Base-by-base conservation (phyloP, 2,888 invertebrate species). In the Cephus runcator region DNA sequence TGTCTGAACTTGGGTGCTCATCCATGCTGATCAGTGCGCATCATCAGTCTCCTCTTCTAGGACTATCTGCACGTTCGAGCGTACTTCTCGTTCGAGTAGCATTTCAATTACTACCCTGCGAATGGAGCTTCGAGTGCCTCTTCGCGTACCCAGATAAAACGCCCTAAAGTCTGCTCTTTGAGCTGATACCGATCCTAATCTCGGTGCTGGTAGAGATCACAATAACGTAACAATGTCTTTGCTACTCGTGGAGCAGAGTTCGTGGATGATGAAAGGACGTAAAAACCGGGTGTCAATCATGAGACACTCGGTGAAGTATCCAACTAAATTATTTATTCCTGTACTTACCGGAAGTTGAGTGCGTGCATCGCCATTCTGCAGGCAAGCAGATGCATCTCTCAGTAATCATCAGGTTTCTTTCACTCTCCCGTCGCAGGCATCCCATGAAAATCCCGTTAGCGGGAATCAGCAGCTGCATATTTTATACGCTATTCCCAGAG, bases 71-170 rank as follows among this genome's bases (percentile, higher is more conserved):
- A 30, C 69, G 69, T 4, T 33, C 31, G 69, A 12, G 31, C 69
- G 69, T 69, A 31, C 31, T 33, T 69, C 69, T 69, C 12, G 69
- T 30, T 69, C 30, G 30, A 69, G 12, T 30, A 69, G 33, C 69
- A 69, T 80, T 81, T 79, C 80, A 86, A 88, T 89, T 88, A 88
- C 87, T 83, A 81, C 80, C 86, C 85, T 85, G 85, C 84, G 86
- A 88, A 88, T 85, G 85, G 84, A 81, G 80, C 81, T 81, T 88
- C 87, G 84, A 89, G 88, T 87, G 85, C 84, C 87, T 87, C 88
- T 88, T 87, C 86, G 83, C 83, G 84, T 83, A 83, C 85, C 80
- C 86, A 86, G 87, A 87, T 87, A 87, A 87, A 87, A 87, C 33
- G 69, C 33, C 30, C 69, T 33, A 33, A 33, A 33, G 30, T 69